A percentile compares a stretch with the other conserved stretches of the same genome.
phyloP scores from a whole-genome alignment of 2,113 vertebrate species.

The Microcebus ravelobensis region DNA sequence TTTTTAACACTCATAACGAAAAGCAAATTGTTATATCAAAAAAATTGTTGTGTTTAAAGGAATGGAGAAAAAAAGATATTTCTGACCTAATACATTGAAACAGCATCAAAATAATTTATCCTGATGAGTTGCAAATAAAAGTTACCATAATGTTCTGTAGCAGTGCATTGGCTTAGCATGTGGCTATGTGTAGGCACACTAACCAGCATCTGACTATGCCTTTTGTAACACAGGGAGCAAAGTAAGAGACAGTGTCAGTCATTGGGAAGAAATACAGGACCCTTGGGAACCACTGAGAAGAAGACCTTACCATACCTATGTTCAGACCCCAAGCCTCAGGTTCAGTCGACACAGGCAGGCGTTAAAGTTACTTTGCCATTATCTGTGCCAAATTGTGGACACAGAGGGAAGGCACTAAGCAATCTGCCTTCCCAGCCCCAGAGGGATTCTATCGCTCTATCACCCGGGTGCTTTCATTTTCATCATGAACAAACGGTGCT shows the following conservation, averaged over 20 bases:
- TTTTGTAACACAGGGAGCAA: not conserved
- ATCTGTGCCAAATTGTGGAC: not conserved
- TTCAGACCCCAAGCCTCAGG: not conserved
- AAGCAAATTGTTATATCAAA: not conserved
- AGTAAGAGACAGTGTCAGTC: not conserved
- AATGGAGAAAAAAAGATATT: not conserved
- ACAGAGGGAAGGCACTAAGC: not conserved
- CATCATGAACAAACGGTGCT: constrained; percentile 46
- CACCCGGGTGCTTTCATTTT: not conserved
- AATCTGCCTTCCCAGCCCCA: not conserved
- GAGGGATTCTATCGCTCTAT: not conserved
- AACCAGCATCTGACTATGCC: not conserved
- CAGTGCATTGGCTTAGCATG: not conserved
- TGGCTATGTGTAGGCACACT: not conserved
- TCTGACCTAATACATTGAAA: not conserved
- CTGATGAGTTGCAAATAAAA: not conserved
- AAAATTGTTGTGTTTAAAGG: not conserved
- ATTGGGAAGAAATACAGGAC: not conserved
- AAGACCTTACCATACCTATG: rapidly evolving
- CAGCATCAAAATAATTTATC: not conserved
- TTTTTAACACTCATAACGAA: not conserved
- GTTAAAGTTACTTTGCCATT: not conserved
- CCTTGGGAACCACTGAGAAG: not conserved
- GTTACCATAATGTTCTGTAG: not conserved
- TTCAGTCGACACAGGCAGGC: not conserved